These are phyloP conservation scores for Pomacea canaliculata DNA, from an alignment of 2,888 invertebrate species.

Conservation along the genomic window DNA sequence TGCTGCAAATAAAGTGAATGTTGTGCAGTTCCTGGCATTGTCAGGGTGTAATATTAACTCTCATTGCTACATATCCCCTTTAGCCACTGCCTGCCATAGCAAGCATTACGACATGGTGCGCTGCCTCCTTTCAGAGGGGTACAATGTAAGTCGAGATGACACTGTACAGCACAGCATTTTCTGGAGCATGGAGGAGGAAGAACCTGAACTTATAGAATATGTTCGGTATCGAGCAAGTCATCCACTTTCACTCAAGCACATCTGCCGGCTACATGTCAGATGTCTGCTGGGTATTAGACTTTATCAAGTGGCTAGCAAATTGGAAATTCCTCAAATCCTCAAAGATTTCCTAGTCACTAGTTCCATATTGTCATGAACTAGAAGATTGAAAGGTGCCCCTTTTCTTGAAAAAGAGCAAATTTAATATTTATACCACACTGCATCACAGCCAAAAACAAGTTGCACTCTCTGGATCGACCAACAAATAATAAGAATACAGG, in stretches of 20 bases:
- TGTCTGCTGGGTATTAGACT: slow-evolving; percentile 29
- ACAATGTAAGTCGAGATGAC: slow-evolving; percentile 39
- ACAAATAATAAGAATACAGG: too few species aligned
- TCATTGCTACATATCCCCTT: slow-evolving; percentile 42
- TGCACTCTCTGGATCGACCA: too few species aligned
- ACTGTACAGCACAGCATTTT: slow-evolving; percentile 37
- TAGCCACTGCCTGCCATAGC: slow-evolving; percentile 43
- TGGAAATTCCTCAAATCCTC: slow-evolving; percentile 40
- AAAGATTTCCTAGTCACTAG: slow-evolving; percentile 24
- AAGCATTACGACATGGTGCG: slow-evolving; percentile 40
- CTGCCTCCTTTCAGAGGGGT: slow-evolving; percentile 48
- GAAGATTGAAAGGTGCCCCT: too few species aligned
- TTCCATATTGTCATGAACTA: too few species aligned
- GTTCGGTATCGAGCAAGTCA: slow-evolving; percentile 39
- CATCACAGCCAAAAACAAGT: too few species aligned
- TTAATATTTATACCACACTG: too few species aligned
- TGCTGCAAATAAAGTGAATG: slow-evolving; percentile 40
- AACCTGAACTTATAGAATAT: slow-evolving; percentile 39
- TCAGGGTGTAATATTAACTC: slow-evolving; percentile 41
- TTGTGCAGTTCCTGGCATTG: slow-evolving; percentile 39
- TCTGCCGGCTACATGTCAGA: slow-evolving; percentile 36
- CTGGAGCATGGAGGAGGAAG: slow-evolving; percentile 41
- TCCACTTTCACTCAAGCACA: slow-evolving; percentile 43
- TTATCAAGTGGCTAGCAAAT: slow-evolving; percentile 20
- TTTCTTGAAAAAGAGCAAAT: too few species aligned